Evolutionary conservation across 2,888 invertebrate species (phyloP).

Genomic region (Slavum lentiscoides): DNA sequence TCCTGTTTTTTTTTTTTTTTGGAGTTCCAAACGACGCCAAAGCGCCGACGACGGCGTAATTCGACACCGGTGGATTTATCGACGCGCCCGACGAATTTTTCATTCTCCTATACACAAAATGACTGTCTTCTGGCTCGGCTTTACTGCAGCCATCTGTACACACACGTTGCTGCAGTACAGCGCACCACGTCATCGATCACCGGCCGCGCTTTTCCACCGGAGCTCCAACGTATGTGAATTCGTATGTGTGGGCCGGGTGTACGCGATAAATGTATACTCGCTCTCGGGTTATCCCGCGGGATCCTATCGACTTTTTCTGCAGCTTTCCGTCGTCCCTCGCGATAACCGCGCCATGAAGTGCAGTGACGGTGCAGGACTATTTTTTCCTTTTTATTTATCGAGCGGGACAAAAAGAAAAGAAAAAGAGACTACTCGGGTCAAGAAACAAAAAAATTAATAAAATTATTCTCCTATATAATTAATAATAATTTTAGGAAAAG

Average conservation of each 20-base stretch:
- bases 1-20: no score
- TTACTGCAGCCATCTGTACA: neutral
- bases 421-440: no score
- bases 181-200: constrained; percentile 35
- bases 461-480: no score
- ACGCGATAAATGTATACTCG: no score
- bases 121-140: constrained; percentile 11
- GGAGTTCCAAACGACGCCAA: no score
- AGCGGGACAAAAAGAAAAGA: no score
- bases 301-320: constrained; percentile 28
- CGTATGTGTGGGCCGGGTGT: no score
- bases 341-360: neutral
- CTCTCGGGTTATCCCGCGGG: constrained; percentile 12
- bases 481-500: no score
- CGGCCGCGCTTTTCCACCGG: no score
- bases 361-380: neutral
- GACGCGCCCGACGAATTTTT: constrained; percentile 1
- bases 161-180: neutral
- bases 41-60: neutral
- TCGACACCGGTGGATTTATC: constrained; percentile 24
- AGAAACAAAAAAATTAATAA: no score
- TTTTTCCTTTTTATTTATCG: neutral
- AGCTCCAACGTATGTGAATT: no score
- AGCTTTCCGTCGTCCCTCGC: no score
- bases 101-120: neutral